Evolutionary conservation across 1,140 invertebrate genomes (phyloP), one percentile per base, ranked within the genome.

Genomic region (Penaeus japonicus): DNA sequence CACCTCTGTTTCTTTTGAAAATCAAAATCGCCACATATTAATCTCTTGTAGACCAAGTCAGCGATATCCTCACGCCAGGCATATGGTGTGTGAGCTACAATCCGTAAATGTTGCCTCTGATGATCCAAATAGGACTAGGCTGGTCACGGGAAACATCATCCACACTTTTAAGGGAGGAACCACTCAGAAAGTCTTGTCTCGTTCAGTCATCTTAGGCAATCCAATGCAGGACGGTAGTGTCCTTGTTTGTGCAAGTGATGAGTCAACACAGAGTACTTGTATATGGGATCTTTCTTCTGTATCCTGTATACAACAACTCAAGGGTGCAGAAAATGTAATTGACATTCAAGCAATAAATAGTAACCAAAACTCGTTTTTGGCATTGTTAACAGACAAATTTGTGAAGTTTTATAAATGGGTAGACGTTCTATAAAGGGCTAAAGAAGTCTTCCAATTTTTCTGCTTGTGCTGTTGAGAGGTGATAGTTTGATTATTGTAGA

Each of bases 1-100:
- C 91, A 93, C 95, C 86, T 96, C 95, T 30, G 93, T 96, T 75
- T 93, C 94, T 24, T 96, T 96, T 89, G 95, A 97, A 90, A 91
- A 93, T 0, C 92, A 93, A 4, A 94, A 94, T 3, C 93, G 95
- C 73, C 94, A 96, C 89, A 54, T 93, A 27, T 89, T 94, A n/a
- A 91, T 93, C n/a, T 93, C 93, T 30, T 92, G 92, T 62, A 91
- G 93, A 81, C 93, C 93, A 0, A 73, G 54, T 59, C 84, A 80
- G 30, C 87, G 57, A 32, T 70, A 93, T 70, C 92, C 93, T 0
- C 92, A 94, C 35, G 94, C 95, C 0, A 93, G 95, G 27, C 95
- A 97, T 89, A 93, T 94, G 70, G 92, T 96, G 7, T 94, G 93
- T 90, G 24, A 57, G n/a, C 1, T 95, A 94, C 91, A 84, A 20